Base-by-base conservation (phyloP, 2,797 vertebrate species). In the Coregonus sp. region DNA sequence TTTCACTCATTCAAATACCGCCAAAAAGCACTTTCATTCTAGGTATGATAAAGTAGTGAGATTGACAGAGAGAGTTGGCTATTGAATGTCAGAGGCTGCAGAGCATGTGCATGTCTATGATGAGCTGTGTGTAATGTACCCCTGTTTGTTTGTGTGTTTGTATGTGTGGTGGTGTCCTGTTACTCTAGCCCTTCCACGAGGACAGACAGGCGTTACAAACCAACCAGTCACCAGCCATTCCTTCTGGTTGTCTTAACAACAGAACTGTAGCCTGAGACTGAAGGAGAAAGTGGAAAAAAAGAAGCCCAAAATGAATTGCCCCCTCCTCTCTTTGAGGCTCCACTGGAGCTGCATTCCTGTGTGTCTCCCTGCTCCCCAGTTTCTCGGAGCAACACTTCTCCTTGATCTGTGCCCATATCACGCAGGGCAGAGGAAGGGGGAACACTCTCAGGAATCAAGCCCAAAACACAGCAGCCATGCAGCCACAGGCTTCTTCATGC, bases 11-110 rank as follows among this genome's bases (percentile, higher is more conserved):
- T 93, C 92, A 94, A 92, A 94, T 92, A 94, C 84, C 87, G 88
- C 90, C 87, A 90, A 90, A 93, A 92, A 91, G 92, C 93, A 93
- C 85, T 94, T 92, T 93, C 90, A 91, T 93, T 94, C 91, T 93
- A 87, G 87, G 51, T 72, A 69, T 68, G 90, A 91, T 88, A 85
- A 88, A 89, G 88, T 89, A 87, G 83, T 75, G 77, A 77, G 79
- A 52, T 61, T 18, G 80, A 51, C 76, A 72, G 76, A 50, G 70
- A 35, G 69, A 35, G 71, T 76, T 76, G 66, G 75, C 59, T 59
- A 74, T 79, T 83, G 82, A 80, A 81, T 83, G 82, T 72, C 20
- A 54, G 50, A 73, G 50, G 3, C 14, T 33, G 15, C 65, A 65
- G 20, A 25, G 7, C 61, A 35, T 20, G 6, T 20, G 33, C 16